These are phyloP conservation scores for Intellagama lesueurii DNA, from an alignment of 2,797 vertebrate genomes.

Conservation along the genomic window DNA sequence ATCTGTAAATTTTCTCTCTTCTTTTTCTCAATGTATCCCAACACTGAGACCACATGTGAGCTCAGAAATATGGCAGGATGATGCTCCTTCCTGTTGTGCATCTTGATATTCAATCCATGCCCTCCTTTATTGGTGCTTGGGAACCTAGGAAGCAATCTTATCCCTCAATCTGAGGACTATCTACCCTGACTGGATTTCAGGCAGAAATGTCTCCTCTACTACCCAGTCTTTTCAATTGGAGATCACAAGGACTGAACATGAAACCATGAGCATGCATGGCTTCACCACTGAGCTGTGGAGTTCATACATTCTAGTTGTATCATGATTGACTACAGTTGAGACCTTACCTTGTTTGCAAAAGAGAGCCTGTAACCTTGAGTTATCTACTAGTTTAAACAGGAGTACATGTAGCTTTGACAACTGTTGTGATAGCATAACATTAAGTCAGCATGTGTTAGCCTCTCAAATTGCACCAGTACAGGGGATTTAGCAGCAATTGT, in stretches of 20 bases:
- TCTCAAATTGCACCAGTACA: not conserved
- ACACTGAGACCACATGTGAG: not conserved
- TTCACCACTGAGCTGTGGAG: not conserved
- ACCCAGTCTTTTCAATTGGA: not conserved
- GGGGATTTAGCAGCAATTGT: not conserved
- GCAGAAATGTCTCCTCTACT: not conserved
- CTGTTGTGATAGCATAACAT: not conserved
- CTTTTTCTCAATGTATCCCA: not conserved
- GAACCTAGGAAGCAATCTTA: not conserved
- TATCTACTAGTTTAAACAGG: not conserved
- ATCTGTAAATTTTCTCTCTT: not conserved
- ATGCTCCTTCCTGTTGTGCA: not conserved
- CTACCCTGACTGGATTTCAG: not conserved
- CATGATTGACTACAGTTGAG: not conserved
- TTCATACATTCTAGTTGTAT: not conserved
- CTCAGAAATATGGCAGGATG: not conserved
- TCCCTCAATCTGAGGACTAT: not conserved
- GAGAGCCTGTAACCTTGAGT: not conserved
- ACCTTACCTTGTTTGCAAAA: not conserved
- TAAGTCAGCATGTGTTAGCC: not conserved
- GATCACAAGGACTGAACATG: not conserved
- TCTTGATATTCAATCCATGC: not conserved
- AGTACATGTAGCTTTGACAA: not conserved
- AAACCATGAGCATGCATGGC: not conserved
- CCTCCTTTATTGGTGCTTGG: not conserved